Evolutionary conservation across 2,113 vertebrate species (phyloP), one percentile per base, ranked within the genome.

Genomic region (Rhombomys opimus): DNA sequence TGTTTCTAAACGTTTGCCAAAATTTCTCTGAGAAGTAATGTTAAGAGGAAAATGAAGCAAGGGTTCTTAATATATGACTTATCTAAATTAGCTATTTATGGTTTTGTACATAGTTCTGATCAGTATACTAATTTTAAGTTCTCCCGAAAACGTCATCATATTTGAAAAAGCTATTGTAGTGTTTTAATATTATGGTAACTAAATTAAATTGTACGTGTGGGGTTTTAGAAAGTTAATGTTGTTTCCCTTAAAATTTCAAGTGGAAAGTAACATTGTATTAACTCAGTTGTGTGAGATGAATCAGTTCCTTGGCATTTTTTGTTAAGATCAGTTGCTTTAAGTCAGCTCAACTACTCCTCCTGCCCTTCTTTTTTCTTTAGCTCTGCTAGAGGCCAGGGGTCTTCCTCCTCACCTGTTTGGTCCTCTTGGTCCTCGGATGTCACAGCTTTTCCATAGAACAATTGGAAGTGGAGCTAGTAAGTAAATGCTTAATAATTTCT

Each of bases 381-480:
- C 99, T 98, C 98, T 99, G 15, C 98, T 99, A 98, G 99, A 99
- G 98, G 99, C 99, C 98, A 99, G 99, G 97, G 99, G 99, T 98
- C 99, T 99, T 98, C 99, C 99, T 94, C 99, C 99, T 98, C 99
- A 99, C 98, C 99, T 99, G 87, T 99, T 99, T 98, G 99, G 99
- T 92, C 99, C 99, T 95, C 99, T 99, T 96, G 99, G 99, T 97
- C 99, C 99, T 97, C 99, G 99, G 93, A 99, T 99, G 99, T 99
- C 99, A 81, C 99, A 99, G 92, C 99, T 99, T 97, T 99, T 99
- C 98, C 99, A 99, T 98, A 99, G 99, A 98, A 99, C 99, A 98
- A 99, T 99, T 98, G 99, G 99, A 98, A 99, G 99, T 94, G 99
- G 99, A 99, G 99, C 99, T 98, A 99, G 99, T 99, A 98, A 99